Conservation (phyloP, 2,113 vertebrate species). For the Elephas maximus region DNA sequence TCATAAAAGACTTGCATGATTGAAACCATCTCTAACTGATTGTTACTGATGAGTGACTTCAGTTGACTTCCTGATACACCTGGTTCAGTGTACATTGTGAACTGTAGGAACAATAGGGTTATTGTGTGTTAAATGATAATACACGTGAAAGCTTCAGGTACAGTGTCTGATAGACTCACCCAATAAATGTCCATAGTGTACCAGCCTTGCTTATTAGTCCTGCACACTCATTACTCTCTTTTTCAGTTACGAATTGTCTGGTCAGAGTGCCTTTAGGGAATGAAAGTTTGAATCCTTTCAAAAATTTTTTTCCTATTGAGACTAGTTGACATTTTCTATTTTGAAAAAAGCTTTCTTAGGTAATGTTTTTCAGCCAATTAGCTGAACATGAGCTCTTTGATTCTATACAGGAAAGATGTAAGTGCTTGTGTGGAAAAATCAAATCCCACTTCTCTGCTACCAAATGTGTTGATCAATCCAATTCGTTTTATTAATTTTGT, state of each 20-base stretch:
- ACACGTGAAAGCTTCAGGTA: background rate
- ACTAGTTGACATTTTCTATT: slow-evolving; percentile 24
- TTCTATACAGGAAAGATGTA: background rate
- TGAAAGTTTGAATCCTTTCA: background rate
- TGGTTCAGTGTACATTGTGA: background rate
- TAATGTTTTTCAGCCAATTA: background rate
- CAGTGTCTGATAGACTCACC: background rate
- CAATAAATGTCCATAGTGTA: background rate
- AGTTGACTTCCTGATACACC: background rate
- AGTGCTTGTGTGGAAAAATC: background rate
- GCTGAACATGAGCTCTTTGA: background rate
- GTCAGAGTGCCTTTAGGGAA: slow-evolving; percentile 34
- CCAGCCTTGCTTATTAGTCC: background rate
- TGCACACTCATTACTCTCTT: background rate
- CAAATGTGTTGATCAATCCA: background rate
- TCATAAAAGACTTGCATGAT: background rate
- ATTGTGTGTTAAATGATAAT: background rate
- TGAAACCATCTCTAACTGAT: background rate
- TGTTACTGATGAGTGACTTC: background rate
- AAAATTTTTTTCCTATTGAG: background rate
- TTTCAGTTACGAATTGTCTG: slow-evolving; percentile 1
- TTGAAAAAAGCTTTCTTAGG: slow-evolving; percentile 24
- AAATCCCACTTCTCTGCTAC: background rate
- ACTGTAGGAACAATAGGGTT: background rate
- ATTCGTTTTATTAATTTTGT: background rate